Evolutionary conservation across 2,888 invertebrate species (phyloP), one percentile per base, ranked within the genome.

Genomic region (Podotricha telesiphe): DNA sequence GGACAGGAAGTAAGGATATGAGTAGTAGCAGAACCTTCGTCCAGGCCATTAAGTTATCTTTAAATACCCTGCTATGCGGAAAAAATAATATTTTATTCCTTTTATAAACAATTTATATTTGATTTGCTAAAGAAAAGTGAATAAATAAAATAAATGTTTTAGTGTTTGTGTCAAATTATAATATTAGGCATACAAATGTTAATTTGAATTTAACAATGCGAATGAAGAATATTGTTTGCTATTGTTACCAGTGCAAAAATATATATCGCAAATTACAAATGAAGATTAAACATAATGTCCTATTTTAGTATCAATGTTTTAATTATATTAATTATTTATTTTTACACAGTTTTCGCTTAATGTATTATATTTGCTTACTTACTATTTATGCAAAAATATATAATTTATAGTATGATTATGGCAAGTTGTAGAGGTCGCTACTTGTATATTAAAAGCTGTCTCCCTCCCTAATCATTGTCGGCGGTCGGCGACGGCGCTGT

Each of bases 401-500:
- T 1, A 4, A 42, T 42, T 1, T 42, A 42, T 13, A 42, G 4
- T 7, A 1, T 13, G 2, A 34, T n/a, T 10, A 17, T 5, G n/a
- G 45, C 17, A 7, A 8, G 8, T 8, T 47, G 17, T 8, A 47
- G 47, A 47, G 47, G 47, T 47, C 47, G 47, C 47, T 47, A 47
- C 1, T 17, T 7, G 47, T 17, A 10, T 45, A 17, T 2, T 0
- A 17, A 55, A 55, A 55, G 55, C 55, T 55, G 55, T 55, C 53
- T n/a, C n/a, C 34, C 34, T 37, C 11, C 17, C 34, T 17, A 55
- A 11, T 17, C 2, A 42, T 11, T 37, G 19, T 55, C 17, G 53
- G 4, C 28, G 22, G 28, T 53, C 28, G 53, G 53, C 53, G 53
- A 28, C 53, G 53, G 53, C 53, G 53, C 53, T 53, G 53, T 47